phyloP scores from a whole-genome alignment of 2,113 vertebrate genomes.

The Loxodonta africana region DNA sequence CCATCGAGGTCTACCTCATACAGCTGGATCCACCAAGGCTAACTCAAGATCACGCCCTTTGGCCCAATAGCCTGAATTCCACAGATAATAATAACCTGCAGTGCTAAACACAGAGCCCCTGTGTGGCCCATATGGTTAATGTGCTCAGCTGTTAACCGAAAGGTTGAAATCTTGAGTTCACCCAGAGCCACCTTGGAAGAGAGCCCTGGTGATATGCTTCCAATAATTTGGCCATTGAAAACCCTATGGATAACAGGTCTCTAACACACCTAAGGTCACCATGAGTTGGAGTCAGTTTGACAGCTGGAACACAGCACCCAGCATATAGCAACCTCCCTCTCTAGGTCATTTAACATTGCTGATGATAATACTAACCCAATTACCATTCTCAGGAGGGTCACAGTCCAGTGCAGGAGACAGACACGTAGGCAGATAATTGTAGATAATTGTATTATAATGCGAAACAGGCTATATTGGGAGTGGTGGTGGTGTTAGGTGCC shows the following conservation, averaged over 20 bases:
- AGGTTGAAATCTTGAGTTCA: too few relatives aligned
- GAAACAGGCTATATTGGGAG: background rate
- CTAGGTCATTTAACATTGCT: background rate
- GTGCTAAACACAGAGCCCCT: background rate
- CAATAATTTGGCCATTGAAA: too few relatives aligned
- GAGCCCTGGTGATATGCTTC: too few relatives aligned
- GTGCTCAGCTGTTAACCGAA: too few relatives aligned
- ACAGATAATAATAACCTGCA: rapidly evolving
- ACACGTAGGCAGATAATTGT: background rate
- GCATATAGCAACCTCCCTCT: background rate
- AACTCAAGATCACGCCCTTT: background rate
- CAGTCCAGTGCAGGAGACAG: background rate
- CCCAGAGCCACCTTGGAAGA: too few relatives aligned
- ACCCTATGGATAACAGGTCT: too few relatives aligned
- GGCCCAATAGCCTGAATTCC: background rate
- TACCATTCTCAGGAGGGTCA: background rate
- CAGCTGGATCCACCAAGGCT: background rate
- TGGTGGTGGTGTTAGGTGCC: too few relatives aligned
- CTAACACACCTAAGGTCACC: too few relatives aligned
- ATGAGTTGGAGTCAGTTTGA: too few relatives aligned
- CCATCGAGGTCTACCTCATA: background rate
- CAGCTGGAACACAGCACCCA: background rate
- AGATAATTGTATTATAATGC: background rate
- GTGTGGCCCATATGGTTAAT: too few relatives aligned
- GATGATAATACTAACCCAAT: background rate